Percentiles rank a stretch among this genome's conserved stretches.
Conservation (phyloP, 2,113 vertebrate genomes). For the Oceanodroma tethys region DNA sequence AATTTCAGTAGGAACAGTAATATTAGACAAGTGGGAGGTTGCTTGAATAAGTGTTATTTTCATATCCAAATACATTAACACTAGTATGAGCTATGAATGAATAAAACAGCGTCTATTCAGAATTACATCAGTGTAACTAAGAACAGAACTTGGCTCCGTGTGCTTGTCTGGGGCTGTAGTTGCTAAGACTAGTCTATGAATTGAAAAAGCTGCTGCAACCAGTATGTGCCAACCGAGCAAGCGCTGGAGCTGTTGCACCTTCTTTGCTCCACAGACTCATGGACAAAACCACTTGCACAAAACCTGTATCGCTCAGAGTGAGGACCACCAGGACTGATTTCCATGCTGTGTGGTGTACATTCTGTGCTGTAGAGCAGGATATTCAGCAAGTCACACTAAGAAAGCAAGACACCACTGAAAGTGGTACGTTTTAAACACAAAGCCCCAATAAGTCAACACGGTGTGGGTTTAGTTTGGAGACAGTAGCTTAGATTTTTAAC, state of each 20-base stretch:
- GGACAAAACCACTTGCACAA: background rate
- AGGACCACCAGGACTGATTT: background rate
- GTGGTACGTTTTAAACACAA: background rate
- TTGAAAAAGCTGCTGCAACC: background rate
- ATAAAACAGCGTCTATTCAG: background rate
- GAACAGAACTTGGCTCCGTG: background rate
- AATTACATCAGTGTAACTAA: background rate
- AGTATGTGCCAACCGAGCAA: background rate
- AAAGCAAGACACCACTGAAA: background rate
- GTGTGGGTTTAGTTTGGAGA: background rate
- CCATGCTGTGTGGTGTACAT: background rate
- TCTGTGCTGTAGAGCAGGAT: background rate
- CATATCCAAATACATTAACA: background rate
- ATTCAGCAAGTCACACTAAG: background rate
- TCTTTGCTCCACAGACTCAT: background rate
- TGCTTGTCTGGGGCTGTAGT: background rate
- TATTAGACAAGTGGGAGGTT: background rate
- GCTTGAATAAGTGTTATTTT: background rate
- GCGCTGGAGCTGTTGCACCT: background rate
- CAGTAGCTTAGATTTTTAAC: background rate
- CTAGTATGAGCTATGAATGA: background rate
- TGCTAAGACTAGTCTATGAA: background rate
- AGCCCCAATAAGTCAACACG: fast-evolving
- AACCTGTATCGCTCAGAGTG: fast-evolving
- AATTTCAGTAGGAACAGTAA: background rate